Conservation (phyloP, 2,113 vertebrate species). For the Ahaetulla prasina region DNA sequence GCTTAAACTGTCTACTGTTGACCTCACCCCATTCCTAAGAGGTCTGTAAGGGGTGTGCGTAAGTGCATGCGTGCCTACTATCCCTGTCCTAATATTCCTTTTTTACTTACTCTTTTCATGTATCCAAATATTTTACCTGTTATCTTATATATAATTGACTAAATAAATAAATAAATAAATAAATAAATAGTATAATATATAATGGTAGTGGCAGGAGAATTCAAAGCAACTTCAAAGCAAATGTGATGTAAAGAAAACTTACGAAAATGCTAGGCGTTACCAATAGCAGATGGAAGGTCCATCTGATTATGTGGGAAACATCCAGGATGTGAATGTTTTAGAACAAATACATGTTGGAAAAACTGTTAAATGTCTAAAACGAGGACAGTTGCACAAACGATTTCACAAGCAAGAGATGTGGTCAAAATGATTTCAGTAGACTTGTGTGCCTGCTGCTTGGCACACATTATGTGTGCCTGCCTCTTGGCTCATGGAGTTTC, state of each 20-base stretch:
- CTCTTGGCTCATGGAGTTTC: neutral
- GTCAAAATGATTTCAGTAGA: conserved; percentile 32
- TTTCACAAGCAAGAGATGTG: neutral
- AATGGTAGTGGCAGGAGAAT: accelerated
- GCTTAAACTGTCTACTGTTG: too few relatives aligned
- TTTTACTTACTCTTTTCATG: too few relatives aligned
- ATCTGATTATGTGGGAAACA: conserved; percentile 49
- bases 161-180: too few relatives aligned
- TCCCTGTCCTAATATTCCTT: too few relatives aligned
- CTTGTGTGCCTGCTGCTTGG: too few relatives aligned
- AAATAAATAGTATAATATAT: neutral
- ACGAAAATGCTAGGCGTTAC: conserved; percentile 45
- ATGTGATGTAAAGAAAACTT: conserved; percentile 30
- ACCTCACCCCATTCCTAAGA: too few relatives aligned
- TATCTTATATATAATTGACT: too few relatives aligned
- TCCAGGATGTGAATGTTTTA: conserved; percentile 47
- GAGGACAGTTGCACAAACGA: neutral
- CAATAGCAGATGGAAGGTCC: conserved; percentile 55
- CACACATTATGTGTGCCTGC: too few relatives aligned
- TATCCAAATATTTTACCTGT: too few relatives aligned
- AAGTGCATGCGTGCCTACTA: too few relatives aligned
- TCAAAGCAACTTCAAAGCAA: conserved; percentile 3
- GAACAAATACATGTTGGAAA: conserved; percentile 42
- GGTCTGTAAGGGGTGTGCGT: too few relatives aligned
- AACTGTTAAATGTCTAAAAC: conserved; percentile 2